Base-by-base conservation (phyloP, 2,113 vertebrate species). In the Prinia subflava region DNA sequence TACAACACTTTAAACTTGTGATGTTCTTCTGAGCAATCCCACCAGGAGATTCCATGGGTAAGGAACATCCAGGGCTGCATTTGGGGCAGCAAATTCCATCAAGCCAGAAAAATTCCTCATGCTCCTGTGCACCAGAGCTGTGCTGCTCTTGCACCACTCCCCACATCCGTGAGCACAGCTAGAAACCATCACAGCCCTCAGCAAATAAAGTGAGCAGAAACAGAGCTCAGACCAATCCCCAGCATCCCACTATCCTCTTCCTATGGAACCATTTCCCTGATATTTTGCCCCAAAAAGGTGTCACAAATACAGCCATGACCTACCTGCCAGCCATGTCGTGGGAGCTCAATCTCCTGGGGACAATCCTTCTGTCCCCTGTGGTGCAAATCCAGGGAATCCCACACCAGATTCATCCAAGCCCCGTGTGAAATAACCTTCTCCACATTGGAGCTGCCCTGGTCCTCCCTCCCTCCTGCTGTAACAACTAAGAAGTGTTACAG, bases 61-160 rank as follows among this genome's bases (percentile, higher is more conserved):
- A 65, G 33, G 80, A 83, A 22, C 17, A 41, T 11, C n/a, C 62
- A 52, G 52, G 33, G 35, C 9, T 52, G 79, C 11, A 17, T 52
- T 89, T 56, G 52, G 49, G 21, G 57, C 30, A 22, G 22, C 8
- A 33, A 64, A 92, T 11, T 39, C 20, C 59, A 50, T 2, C 1
- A 1, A 94, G 57, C 22, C 68, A 46, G 22, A 18, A 79, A 52
- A 79, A 14, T 19, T 64, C 83, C 77, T 71, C 13, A 7, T 0
- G 2, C 15, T 33, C 0, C 0, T 0, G 3, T 14, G 21, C 46
- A 85, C 24, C 41, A 3, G 9, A 89, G 50, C 55, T 6, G 2
- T 8, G 35, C 39, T 2, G 13, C 60, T 75, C 56, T 64, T 49
- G 52, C 35, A 69, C 13, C 4, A 2, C 21, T 25, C 53, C 44